These are phyloP conservation scores for Desoria tigrina DNA, from an alignment of 2,888 invertebrate genomes.

Conservation along the genomic window DNA sequence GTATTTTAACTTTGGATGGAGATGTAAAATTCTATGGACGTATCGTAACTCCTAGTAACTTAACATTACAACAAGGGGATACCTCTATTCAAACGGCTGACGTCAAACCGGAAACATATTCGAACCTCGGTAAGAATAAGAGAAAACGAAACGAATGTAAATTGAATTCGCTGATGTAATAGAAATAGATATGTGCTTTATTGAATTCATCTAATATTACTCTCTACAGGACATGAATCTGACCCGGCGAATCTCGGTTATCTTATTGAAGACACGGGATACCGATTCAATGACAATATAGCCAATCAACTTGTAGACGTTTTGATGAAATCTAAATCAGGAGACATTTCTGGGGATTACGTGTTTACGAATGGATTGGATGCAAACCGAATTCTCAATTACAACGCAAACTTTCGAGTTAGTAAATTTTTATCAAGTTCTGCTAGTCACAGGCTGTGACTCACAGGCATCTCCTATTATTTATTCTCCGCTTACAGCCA, in stretches of 20 bases:
- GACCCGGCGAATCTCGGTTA: neutral
- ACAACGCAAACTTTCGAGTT: neutral
- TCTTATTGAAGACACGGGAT: neutral
- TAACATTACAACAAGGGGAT: constrained; percentile 1
- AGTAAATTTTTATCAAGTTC: too few relatives aligned
- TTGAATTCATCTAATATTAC: too few relatives aligned
- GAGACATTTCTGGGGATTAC: constrained; percentile 26
- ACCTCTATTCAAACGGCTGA: neutral
- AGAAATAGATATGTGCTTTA: too few relatives aligned
- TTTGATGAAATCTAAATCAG: constrained; percentile 25
- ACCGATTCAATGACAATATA: neutral
- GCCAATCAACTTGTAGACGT: constrained; percentile 10
- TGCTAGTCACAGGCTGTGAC: too few relatives aligned
- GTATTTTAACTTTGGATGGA: constrained; percentile 3
- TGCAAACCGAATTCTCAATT: neutral
- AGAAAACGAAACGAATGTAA: too few relatives aligned
- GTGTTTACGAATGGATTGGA: constrained; percentile 22
- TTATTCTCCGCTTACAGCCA: too few relatives aligned
- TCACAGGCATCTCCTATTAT: too few relatives aligned
- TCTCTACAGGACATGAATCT: too few relatives aligned
- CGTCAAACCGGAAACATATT: neutral
- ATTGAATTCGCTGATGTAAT: too few relatives aligned
- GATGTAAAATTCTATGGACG: neutral
- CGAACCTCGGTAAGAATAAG: neutral
- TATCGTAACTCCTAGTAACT: neutral